phyloP scores from a whole-genome alignment of 2,113 vertebrate genomes.

The Callopanchax toddi region DNA sequence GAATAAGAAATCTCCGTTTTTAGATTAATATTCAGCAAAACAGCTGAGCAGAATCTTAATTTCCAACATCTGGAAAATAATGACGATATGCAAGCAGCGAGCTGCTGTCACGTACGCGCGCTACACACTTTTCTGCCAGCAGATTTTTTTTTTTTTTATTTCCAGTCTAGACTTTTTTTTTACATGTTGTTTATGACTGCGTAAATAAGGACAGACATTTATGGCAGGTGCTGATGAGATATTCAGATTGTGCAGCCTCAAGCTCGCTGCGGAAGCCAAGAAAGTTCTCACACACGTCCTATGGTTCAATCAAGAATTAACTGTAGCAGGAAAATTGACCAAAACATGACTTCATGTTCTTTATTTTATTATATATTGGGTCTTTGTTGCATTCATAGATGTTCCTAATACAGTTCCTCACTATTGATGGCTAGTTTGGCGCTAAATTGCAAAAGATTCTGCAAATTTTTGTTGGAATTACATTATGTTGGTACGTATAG shows the following conservation, averaged over 20 bases:
- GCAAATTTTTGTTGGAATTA: too few species aligned
- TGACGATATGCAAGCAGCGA: too few species aligned
- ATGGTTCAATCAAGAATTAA: background rate
- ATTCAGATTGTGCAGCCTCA: background rate
- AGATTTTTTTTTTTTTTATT: background rate
- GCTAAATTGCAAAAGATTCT: too few species aligned
- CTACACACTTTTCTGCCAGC: background rate
- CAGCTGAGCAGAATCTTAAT: background rate
- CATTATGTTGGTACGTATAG: too few species aligned
- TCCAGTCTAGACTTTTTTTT: background rate
- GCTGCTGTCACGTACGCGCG: background rate
- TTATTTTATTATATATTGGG: too few species aligned
- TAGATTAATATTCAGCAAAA: background rate
- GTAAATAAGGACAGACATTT: background rate
- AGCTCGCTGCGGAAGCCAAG: background rate
- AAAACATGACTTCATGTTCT: too few species aligned
- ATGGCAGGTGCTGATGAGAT: background rate
- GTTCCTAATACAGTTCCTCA: too few species aligned
- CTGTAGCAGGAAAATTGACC: background rate
- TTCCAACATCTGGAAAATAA: background rate
- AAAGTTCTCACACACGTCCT: background rate
- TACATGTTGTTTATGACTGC: background rate
- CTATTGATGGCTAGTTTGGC: too few species aligned
- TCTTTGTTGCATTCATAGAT: too few species aligned
- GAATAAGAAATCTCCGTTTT: background rate